Conservation (phyloP, 1,140 invertebrate species). For the Pectinophora gossypiella region DNA sequence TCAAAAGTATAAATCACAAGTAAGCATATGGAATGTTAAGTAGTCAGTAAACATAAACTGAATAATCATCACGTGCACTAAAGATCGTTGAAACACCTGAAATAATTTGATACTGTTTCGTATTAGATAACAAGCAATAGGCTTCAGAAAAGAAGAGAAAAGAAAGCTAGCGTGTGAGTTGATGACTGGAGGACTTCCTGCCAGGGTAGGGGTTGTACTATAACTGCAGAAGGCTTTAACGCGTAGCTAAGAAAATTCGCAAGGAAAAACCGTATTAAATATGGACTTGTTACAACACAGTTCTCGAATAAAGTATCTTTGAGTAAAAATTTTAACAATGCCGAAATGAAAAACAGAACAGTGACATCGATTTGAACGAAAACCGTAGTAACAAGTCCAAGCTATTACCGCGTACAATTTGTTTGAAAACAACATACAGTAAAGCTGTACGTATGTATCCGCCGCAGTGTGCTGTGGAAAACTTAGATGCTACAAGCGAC, state of each 20-base stretch:
- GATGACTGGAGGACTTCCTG: constrained; percentile 47
- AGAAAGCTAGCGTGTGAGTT: constrained; percentile 40
- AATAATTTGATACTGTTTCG: neutral
- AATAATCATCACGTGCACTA: constrained; percentile 18
- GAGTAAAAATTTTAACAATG: too few species aligned
- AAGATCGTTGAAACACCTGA: constrained; percentile 37
- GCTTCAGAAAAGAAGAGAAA: constrained; percentile 30
- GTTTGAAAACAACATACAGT: too few species aligned
- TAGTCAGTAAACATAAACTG: neutral
- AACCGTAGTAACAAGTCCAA: too few species aligned
- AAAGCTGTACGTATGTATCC: too few species aligned
- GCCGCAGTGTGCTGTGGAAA: constrained; percentile 58
- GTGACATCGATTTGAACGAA: too few species aligned
- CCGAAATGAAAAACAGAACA: too few species aligned
- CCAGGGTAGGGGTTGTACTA: constrained; percentile 5
- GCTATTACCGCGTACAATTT: too few species aligned
- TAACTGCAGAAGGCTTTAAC: too few species aligned
- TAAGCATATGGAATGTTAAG: neutral
- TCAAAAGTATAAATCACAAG: neutral
- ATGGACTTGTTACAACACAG: too few species aligned
- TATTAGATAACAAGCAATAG: constrained; percentile 36
- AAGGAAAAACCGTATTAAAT: too few species aligned
- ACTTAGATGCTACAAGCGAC: constrained; percentile 18
- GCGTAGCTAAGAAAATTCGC: too few species aligned
- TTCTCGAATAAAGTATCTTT: too few species aligned